These are phyloP conservation scores for Epinotia demarniana DNA, from an alignment of 2,888 invertebrate species.

Conservation along the genomic window DNA sequence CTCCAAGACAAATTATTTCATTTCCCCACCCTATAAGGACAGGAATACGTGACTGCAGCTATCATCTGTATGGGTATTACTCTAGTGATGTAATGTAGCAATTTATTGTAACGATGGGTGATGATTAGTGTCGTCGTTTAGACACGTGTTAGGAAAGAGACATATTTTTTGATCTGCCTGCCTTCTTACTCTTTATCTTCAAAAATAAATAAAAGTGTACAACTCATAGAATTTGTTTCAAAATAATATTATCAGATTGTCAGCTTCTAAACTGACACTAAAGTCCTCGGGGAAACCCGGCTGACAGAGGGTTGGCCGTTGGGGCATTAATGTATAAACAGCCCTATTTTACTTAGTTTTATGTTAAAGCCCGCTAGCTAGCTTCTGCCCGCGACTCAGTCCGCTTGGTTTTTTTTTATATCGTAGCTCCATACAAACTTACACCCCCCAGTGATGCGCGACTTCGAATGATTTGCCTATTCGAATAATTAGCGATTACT, in stretches of 20 bases:
- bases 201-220: not conserved
- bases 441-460: too few species aligned
- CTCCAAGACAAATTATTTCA: slow-evolving; percentile 83
- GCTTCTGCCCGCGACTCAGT: not conserved
- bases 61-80: slow-evolving; percentile 64
- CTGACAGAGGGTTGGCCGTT: slow-evolving; percentile 29
- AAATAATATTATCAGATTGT: slow-evolving; percentile 30
- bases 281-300: slow-evolving; percentile 11
- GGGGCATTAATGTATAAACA: slow-evolving; percentile 3
- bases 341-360: not conserved
- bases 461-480: too few species aligned
- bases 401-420: too few species aligned
- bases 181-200: not conserved
- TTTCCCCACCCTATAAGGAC: slow-evolving; percentile 78
- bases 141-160: not conserved
- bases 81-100: slow-evolving; percentile 65
- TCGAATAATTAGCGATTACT: too few species aligned
- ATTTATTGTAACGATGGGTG: slow-evolving; percentile 68
- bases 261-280: slow-evolving; percentile 25
- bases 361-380: not conserved
- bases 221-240: not conserved
- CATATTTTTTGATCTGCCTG: not conserved
- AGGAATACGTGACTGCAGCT: slow-evolving; percentile 74
- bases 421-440: too few species aligned
- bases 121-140: slow-evolving; percentile 54